Evolutionary conservation across 1,140 invertebrate species (phyloP).

Genomic region (Drosophila simulans): DNA sequence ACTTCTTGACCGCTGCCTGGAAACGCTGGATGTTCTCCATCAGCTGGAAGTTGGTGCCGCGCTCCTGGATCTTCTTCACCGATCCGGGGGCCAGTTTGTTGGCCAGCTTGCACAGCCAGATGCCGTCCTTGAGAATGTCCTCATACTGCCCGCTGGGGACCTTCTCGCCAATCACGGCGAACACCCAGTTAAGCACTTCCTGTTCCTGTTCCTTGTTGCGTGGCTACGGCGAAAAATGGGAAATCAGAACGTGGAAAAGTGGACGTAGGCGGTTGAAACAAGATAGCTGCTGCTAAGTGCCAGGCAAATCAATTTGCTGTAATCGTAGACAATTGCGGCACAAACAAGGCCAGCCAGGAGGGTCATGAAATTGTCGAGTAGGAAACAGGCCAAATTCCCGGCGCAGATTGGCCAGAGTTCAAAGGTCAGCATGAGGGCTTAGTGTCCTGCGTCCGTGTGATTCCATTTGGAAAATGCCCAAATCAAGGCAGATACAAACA

Average conservation of each 20-base stretch:
- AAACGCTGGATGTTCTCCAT: slow-evolving; percentile 99
- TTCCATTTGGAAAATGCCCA: slow-evolving; percentile 45
- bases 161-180: slow-evolving; percentile 93
- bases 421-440: slow-evolving; percentile 39
- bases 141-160: slow-evolving; percentile 94
- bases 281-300: slow-evolving; percentile 50
- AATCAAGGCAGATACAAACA: slow-evolving; percentile 32
- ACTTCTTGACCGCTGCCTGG: slow-evolving; percentile 96
- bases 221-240: slow-evolving; percentile 86
- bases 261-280: slow-evolving; percentile 40
- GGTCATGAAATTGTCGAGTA: slow-evolving; percentile 38
- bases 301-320: slow-evolving; percentile 62
- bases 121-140: slow-evolving; percentile 96
- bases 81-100: slow-evolving; percentile 98
- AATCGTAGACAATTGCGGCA: slow-evolving; percentile 54
- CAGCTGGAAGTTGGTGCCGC: slow-evolving; percentile 98
- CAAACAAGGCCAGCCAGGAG: slow-evolving; percentile 4
- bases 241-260: slow-evolving; percentile 2
- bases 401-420: slow-evolving; percentile 26
- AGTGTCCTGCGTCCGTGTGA: slow-evolving; percentile 19
- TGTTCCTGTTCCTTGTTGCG: slow-evolving; percentile 96
- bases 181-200: slow-evolving; percentile 96
- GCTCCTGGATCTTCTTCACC: slow-evolving; percentile 97
- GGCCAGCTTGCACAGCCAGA: slow-evolving; percentile 96
- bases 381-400: slow-evolving; percentile 34